These are phyloP conservation scores for Poeciliopsis presidionis DNA, from an alignment of 2,797 vertebrate genomes.

Conservation along the genomic window DNA sequence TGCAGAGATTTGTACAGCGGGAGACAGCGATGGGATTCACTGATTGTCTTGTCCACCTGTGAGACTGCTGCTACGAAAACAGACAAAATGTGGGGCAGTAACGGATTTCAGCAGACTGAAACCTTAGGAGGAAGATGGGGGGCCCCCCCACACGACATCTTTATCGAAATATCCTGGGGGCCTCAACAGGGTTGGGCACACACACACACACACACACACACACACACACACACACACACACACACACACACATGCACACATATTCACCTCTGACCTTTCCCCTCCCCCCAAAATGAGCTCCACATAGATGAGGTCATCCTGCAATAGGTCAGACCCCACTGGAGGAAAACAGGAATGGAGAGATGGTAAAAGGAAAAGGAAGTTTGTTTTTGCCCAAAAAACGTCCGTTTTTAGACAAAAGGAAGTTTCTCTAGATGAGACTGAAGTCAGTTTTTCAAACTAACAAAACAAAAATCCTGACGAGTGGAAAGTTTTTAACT, in stretches of 20 bases:
- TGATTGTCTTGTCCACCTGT: constrained; percentile 58
- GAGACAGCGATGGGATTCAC: constrained; percentile 45
- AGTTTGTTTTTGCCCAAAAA: background rate
- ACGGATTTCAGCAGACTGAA: constrained; percentile 50
- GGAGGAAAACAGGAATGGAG: constrained; percentile 30
- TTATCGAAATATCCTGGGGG: constrained; percentile 53
- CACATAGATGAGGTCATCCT: constrained; percentile 69
- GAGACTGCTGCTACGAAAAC: constrained; percentile 32
- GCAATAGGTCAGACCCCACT: constrained; percentile 54
- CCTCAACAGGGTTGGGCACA: constrained; percentile 48
- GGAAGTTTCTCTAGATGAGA: background rate
- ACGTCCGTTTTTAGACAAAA: background rate
- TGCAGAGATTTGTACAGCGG: constrained; percentile 29
- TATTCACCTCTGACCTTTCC: constrained; percentile 41
- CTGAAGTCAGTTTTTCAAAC: background rate
- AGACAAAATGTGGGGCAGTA: constrained; percentile 29
- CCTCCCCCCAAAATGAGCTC: constrained; percentile 57
- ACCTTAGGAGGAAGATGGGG: constrained; percentile 54
- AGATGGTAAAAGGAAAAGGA: constrained; percentile 5
- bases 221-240: constrained; percentile 22
- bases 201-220: constrained; percentile 12
- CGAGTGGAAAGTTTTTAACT: constrained; percentile 1
- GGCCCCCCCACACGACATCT: constrained; percentile 18
- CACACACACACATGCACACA: constrained; percentile 19
- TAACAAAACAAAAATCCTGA: background rate